phyloP scores from a whole-genome alignment of 2,797 vertebrate genomes.

The Hyperoplus lanceolatus region DNA sequence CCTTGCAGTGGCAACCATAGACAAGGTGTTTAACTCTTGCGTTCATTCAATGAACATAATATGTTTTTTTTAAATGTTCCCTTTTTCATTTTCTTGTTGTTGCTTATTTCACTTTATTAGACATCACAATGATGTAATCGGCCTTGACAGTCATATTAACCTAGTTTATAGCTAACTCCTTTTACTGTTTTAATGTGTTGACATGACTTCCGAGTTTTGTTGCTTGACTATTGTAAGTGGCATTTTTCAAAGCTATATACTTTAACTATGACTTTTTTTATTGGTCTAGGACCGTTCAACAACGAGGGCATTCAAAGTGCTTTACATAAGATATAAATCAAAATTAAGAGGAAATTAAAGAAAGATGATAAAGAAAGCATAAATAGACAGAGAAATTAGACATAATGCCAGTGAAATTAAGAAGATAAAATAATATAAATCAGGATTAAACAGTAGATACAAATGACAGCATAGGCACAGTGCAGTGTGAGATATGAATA shows the following conservation, averaged over 20 bases:
- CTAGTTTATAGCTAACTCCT: background rate
- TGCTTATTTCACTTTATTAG: background rate
- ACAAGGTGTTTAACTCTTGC: background rate
- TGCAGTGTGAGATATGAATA: background rate
- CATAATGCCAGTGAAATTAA: background rate
- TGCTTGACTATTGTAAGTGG: background rate
- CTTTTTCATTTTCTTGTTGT: background rate
- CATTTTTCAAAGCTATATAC: background rate
- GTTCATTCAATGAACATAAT: background rate
- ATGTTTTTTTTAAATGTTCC: background rate
- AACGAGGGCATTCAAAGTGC: background rate
- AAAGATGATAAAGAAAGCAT: background rate
- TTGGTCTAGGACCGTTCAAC: background rate
- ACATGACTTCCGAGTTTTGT: background rate
- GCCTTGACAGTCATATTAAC: background rate
- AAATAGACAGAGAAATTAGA: background rate
- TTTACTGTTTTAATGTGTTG: background rate
- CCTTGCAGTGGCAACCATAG: no score
- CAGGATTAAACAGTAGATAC: background rate
- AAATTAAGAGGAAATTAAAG: background rate
- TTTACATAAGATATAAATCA: background rate
- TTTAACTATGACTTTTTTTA: no score
- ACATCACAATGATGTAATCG: background rate
- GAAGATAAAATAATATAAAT: background rate
- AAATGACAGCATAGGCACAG: background rate